phyloP scores from a whole-genome alignment of 2,888 invertebrate genomes.

The Hyppa rectilinea region DNA sequence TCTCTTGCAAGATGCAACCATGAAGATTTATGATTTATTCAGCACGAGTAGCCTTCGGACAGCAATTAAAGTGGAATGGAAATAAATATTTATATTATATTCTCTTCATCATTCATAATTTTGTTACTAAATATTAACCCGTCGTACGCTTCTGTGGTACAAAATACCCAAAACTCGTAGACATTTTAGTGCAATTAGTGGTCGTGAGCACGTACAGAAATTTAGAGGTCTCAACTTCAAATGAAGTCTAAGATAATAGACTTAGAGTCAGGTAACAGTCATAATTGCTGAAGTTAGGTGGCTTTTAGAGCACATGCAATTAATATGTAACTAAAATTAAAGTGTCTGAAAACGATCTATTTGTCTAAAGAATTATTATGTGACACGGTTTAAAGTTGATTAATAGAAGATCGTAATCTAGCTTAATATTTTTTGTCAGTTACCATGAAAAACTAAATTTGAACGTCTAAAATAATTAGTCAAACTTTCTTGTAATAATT shows the following conservation, averaged over 20 bases:
- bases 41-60: conserved; percentile 58
- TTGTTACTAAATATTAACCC: conserved; percentile 40
- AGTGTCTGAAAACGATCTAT: conserved; percentile 1
- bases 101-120: conserved; percentile 16
- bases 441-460: not conserved
- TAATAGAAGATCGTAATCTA: not conserved
- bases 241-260: conserved; percentile 59
- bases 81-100: conserved; percentile 60
- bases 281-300: conserved; percentile 55
- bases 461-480: conserved; percentile 27
- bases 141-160: conserved; percentile 5
- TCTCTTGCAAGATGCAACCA: conserved; percentile 11
- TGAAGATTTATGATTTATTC: conserved; percentile 58
- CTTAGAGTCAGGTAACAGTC: conserved; percentile 48
- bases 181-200: conserved; percentile 45
- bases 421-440: not conserved
- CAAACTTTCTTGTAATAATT: conserved; percentile 21
- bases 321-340: conserved; percentile 10
- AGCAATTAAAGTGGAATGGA: conserved; percentile 64
- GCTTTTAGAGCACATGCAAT: conserved; percentile 35
- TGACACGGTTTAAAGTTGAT: not conserved
- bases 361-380: not conserved
- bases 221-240: conserved; percentile 58
- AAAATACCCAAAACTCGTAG: conserved; percentile 15
- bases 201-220: conserved; percentile 53